phyloP scores from a whole-genome alignment of 1,140 invertebrate species.

The Pantala flavescens region DNA sequence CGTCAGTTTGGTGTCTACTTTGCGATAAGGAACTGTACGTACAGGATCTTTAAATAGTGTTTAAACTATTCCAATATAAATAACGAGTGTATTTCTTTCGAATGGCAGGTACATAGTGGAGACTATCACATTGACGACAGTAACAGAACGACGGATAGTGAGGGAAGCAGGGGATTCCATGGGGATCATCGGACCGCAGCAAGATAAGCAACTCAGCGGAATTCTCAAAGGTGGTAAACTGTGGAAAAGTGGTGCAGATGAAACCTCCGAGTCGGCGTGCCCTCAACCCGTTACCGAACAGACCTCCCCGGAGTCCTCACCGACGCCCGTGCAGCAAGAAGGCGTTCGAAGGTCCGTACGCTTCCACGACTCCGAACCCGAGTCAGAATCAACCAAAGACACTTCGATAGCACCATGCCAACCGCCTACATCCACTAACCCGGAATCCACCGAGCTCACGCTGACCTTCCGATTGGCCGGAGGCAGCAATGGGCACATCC shows the following conservation, averaged over 20 bases:
- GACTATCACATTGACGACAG: slow-evolving; percentile 56
- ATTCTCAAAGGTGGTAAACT: slow-evolving; percentile 52
- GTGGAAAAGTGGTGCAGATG: slow-evolving; percentile 40
- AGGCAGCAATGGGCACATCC: slow-evolving; percentile 33
- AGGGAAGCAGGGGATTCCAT: slow-evolving; percentile 33
- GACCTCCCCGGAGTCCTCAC: neutral
- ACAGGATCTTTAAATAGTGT: no score
- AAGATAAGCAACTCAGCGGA: slow-evolving; percentile 37
- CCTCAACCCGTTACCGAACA: neutral
- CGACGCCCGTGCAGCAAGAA: slow-evolving; percentile 19
- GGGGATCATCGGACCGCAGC: neutral
- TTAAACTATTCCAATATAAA: no score
- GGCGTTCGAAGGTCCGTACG: slow-evolving; percentile 24
- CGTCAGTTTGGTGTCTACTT: no score
- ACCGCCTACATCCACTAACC: slow-evolving; percentile 21
- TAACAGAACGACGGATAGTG: slow-evolving; percentile 50
- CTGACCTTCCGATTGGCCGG: slow-evolving; percentile 42
- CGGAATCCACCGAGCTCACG: slow-evolving; percentile 39
- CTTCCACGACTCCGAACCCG: slow-evolving; percentile 30
- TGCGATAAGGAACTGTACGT: no score
- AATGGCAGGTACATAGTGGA: slow-evolving; percentile 47
- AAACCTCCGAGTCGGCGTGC: no score
- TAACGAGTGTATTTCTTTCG: no score
- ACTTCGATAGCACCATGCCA: slow-evolving; percentile 26
- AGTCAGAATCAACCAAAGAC: slow-evolving; percentile 30